Conservation (phyloP, 2,888 invertebrate genomes). For the Scotopteryx bipunctaria region DNA sequence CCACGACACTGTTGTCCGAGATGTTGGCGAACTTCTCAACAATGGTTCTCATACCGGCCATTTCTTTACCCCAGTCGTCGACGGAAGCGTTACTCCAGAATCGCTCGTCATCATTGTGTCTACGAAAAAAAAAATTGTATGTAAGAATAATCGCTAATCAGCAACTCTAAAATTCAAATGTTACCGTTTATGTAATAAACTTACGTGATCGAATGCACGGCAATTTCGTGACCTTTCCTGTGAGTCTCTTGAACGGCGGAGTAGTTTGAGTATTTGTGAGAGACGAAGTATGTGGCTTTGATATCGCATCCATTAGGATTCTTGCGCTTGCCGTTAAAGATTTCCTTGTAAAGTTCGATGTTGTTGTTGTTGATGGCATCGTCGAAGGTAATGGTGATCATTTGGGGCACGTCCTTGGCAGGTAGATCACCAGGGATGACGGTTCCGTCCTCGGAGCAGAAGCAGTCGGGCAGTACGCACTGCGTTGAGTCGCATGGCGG, state of each 20-base stretch:
- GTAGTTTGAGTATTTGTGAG: conserved; percentile 97
- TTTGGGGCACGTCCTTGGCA: conserved; percentile 93
- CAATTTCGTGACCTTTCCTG: conserved; percentile 96
- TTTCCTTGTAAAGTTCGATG: conserved; percentile 95
- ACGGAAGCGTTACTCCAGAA: conserved; percentile 97
- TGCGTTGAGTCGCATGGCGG: conserved; percentile 94
- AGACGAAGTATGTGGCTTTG: conserved; percentile 95
- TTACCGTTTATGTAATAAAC: conserved; percentile 50
- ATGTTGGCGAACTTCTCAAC: conserved; percentile 95
- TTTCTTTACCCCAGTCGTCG: conserved; percentile 97
- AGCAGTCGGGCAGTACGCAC: conserved; percentile 95
- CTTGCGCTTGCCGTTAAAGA: conserved; percentile 93
- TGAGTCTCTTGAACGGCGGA: conserved; percentile 96
- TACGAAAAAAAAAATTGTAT: conserved; percentile 50
- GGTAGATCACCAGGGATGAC: conserved; percentile 93
- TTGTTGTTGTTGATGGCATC: conserved; percentile 98
- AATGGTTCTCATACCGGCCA: conserved; percentile 96
- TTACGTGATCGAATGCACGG: conserved; percentile 96
- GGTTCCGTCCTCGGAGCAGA: conserved; percentile 96
- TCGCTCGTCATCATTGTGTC: conserved; percentile 95
- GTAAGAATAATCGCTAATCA: neutral
- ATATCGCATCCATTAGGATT: conserved; percentile 97
- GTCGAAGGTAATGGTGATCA: conserved; percentile 97
- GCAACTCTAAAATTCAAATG: conserved; percentile 3
- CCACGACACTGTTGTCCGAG: conserved; percentile 95